Evolutionary conservation across 2,797 vertebrate genomes (phyloP).

Genomic region (Enteromius viviparus): DNA sequence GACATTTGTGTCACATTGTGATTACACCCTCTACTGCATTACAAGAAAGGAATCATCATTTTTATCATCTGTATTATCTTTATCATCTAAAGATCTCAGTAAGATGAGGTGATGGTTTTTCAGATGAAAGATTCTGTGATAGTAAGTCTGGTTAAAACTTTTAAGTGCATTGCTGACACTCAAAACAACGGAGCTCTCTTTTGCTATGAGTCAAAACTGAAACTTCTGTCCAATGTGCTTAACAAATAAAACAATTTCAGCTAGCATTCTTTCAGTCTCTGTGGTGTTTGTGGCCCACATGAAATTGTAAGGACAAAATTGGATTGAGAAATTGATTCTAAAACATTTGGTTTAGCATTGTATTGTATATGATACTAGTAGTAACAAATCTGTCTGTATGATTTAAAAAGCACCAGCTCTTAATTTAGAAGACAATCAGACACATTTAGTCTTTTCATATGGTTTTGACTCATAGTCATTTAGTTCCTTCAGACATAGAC

Average conservation of each 20-base stretch:
- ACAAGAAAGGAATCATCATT: not conserved
- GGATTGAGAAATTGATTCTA: not conserved
- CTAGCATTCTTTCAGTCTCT: not conserved
- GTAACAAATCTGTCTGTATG: not conserved
- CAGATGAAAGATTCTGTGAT: not conserved
- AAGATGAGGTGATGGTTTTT: not conserved
- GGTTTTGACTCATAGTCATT: slow-evolving; percentile 25
- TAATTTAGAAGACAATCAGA: not conserved
- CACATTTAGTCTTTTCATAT: slow-evolving; percentile 1
- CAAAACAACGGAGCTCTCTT: not conserved
- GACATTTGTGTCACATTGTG: not conserved
- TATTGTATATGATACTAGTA: not conserved
- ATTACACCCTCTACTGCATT: not conserved
- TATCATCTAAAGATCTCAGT: not conserved
- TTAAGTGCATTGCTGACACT: not conserved
- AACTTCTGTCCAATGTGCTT: not conserved
- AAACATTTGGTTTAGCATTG: not conserved
- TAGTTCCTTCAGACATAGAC: not conserved
- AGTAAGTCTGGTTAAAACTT: not conserved
- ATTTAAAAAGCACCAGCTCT: not conserved
- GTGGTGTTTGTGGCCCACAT: slow-evolving; percentile 22
- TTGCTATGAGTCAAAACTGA: slow-evolving; percentile 28
- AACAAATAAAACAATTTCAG: slow-evolving; percentile 5
- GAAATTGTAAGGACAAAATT: slow-evolving; percentile 2
- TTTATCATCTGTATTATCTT: not conserved